phyloP scores from a whole-genome alignment of 2,797 vertebrate species.

The Acanthurus lineatus region DNA sequence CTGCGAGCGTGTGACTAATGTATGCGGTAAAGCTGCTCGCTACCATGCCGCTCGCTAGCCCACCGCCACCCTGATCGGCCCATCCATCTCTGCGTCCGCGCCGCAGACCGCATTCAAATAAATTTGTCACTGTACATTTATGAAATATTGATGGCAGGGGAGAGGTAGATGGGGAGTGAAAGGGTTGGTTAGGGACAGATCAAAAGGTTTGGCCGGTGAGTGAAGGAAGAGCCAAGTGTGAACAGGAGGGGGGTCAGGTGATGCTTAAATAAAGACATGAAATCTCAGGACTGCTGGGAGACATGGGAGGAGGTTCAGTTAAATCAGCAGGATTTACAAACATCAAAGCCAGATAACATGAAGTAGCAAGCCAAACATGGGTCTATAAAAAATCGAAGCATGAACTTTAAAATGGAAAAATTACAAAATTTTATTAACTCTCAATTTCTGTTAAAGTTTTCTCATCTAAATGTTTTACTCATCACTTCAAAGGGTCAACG shows the following conservation, averaged over 20 bases:
- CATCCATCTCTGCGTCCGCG: constrained; percentile 93
- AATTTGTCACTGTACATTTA: constrained; percentile 87
- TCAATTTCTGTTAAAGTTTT: not conserved
- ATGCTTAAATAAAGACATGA: constrained; percentile 50
- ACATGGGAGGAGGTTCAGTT: constrained; percentile 6
- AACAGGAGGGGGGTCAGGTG: constrained; percentile 44
- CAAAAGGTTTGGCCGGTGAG: constrained; percentile 57
- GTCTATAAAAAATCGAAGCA: not conserved
- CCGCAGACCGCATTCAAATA: constrained; percentile 86
- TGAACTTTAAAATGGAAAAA: not conserved
- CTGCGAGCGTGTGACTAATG: constrained; percentile 81
- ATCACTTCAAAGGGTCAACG: not conserved
- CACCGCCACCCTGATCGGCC: constrained; percentile 79
- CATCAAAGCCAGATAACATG: constrained; percentile 17
- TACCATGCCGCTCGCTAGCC: constrained; percentile 79
- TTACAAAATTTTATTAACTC: not conserved
- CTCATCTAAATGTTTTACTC: not conserved
- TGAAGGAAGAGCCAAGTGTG: constrained; percentile 42
- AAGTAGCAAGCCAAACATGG: constrained; percentile 4
- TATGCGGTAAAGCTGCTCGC: constrained; percentile 86
- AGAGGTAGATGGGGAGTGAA: constrained; percentile 56
- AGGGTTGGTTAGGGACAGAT: constrained; percentile 70
- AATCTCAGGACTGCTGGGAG: constrained; percentile 14
- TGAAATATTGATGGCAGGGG: constrained; percentile 85
- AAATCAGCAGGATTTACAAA: constrained; percentile 4